A percentile compares a stretch with the other conserved stretches of the same genome.
Evolutionary conservation across 2,797 vertebrate species (phyloP).

Genomic region (Pseudochirops cupreus): DNA sequence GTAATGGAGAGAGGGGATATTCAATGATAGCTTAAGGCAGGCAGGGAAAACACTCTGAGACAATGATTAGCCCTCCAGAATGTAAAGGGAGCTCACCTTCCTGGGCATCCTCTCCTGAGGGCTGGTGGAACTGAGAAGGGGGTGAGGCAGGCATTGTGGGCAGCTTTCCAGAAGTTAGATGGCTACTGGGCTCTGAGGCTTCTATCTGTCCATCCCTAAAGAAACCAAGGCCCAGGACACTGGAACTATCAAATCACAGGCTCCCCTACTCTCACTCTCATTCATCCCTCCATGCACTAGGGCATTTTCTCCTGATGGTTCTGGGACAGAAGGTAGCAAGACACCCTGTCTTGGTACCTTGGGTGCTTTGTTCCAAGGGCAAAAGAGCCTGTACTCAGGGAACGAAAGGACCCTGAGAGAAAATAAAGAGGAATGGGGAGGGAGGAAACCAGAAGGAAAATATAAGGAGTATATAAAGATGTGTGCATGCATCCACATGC

Average conservation of each 20-base stretch:
- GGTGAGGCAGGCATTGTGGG: background rate
- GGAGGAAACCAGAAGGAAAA: background rate
- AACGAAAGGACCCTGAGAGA: background rate
- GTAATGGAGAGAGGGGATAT: background rate
- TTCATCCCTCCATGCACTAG: background rate
- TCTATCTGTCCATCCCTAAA: background rate
- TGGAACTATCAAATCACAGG: background rate
- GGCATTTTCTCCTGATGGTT: background rate
- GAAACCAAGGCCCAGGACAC: background rate
- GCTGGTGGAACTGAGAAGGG: background rate
- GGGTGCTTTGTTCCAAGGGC: background rate
- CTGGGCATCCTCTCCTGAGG: background rate
- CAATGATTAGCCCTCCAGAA: background rate
- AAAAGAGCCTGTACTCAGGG: background rate
- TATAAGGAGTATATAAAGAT: background rate
- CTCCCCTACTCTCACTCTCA: background rate
- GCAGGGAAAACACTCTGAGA: background rate
- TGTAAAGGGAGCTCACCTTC: background rate
- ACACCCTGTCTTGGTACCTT: background rate
- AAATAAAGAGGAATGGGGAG: background rate
- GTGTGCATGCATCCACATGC: background rate
- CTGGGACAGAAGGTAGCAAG: background rate
- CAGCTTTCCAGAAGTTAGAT: background rate
- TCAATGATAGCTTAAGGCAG: background rate
- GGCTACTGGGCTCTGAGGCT: background rate